Percentiles rank a stretch among this genome's conserved stretches.
Conservation (phyloP, 2,113 vertebrate genomes). For the Neoarius graeffei region DNA sequence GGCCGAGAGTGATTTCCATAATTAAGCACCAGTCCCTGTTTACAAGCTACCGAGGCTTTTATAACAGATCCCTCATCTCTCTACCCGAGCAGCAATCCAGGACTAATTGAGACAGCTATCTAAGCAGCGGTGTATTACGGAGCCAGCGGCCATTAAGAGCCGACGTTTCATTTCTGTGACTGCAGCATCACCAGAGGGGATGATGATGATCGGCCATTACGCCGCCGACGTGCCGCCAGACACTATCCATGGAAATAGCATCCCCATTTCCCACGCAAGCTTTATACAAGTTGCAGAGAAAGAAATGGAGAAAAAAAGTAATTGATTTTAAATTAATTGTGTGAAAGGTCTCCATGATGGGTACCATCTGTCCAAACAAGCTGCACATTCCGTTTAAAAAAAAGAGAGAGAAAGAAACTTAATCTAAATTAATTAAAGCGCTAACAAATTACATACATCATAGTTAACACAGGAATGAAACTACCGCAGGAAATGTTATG, state of each 20-base stretch:
- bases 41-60: conserved; percentile 28
- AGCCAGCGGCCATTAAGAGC: conserved; percentile 56
- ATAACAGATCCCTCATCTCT: conserved; percentile 39
- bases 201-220: conserved; percentile 67
- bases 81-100: conserved; percentile 36
- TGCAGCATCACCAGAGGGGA: conserved; percentile 62
- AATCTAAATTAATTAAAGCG: conserved; percentile 96
- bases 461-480: conserved; percentile 76
- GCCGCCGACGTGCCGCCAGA: conserved; percentile 57
- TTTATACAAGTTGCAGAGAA: conserved; percentile 64
- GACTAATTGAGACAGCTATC: conserved; percentile 41
- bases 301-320: conserved; percentile 55
- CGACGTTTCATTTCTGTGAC: conserved; percentile 62
- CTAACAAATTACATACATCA: conserved; percentile 94
- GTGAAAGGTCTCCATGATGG: conserved; percentile 84
- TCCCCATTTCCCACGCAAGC: conserved; percentile 62
- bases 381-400: conserved; percentile 74
- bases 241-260: conserved; percentile 56
- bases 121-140: conserved; percentile 42
- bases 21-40: conserved; percentile 40
- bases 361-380: conserved; percentile 90
- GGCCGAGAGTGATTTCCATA: conserved; percentile 47
- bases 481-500: conserved; percentile 85
- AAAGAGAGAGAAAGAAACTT: conserved; percentile 62
- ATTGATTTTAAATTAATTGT: conserved; percentile 81